These are phyloP conservation scores for Aelia acuminata DNA, from an alignment of 2,888 invertebrate genomes.

Conservation along the genomic window DNA sequence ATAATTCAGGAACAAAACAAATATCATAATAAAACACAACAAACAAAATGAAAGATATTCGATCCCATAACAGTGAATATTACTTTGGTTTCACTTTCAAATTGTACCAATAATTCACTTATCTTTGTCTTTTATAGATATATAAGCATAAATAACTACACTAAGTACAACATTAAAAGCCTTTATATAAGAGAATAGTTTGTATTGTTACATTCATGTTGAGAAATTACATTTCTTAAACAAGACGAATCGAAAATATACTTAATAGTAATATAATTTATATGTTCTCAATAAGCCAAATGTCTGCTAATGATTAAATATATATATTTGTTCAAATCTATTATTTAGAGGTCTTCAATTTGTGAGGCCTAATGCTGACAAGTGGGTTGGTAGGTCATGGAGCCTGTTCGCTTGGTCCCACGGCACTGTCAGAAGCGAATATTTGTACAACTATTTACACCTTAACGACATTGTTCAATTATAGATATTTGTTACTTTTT, in stretches of 20 bases:
- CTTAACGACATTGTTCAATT: background rate
- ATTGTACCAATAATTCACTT: background rate
- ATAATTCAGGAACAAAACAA: conserved; percentile 49
- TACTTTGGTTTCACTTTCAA: conserved; percentile 50
- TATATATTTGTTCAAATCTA: conserved; percentile 21
- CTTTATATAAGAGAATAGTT: conserved; percentile 40
- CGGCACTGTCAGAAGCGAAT: conserved; percentile 10
- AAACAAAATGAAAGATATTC: conserved; percentile 17
- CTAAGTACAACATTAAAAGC: conserved; percentile 60
- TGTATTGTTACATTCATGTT: conserved; percentile 19
- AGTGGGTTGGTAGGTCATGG: conserved; percentile 41
- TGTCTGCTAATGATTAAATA: conserved; percentile 7
- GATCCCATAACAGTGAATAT: conserved; percentile 21
- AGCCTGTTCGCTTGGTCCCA: conserved; percentile 29
- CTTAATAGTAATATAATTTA: conserved; percentile 23
- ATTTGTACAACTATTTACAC: conserved; percentile 21
- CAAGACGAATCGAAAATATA: background rate
- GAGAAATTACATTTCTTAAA: conserved; percentile 8
- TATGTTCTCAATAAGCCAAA: conserved; percentile 15
- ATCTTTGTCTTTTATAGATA: background rate
- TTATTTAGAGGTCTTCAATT: background rate
- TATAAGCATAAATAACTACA: conserved; percentile 50
- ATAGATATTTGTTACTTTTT: background rate
- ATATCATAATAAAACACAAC: conserved; percentile 3
- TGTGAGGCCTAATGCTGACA: conserved; percentile 32